These are phyloP conservation scores for Nineta flava DNA, from an alignment of 2,888 invertebrate genomes.

Conservation along the genomic window DNA sequence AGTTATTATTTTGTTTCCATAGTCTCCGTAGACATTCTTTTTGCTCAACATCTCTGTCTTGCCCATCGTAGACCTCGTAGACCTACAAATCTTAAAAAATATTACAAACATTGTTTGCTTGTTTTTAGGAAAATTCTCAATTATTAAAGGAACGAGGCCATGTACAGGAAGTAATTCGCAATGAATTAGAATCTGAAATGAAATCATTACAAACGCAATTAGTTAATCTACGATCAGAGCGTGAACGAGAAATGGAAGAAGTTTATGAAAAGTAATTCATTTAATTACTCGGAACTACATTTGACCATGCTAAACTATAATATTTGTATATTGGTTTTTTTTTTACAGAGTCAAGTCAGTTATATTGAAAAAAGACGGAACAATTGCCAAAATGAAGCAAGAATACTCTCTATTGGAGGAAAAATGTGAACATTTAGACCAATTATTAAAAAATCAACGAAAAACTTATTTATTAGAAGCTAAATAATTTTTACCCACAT, in stretches of 20 bases:
- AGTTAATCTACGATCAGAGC: constrained; percentile 36
- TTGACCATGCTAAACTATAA: neutral
- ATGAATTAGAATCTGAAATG: constrained; percentile 45
- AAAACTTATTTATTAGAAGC: constrained; percentile 42
- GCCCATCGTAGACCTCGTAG: too few relatives aligned
- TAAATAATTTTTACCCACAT: neutral
- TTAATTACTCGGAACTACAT: too few relatives aligned
- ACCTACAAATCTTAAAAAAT: too few relatives aligned
- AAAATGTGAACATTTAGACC: constrained; percentile 58
- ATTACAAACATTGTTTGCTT: constrained; percentile 1
- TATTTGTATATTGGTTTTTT: neutral
- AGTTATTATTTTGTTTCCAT: too few relatives aligned
- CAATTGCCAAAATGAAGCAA: constrained; percentile 51
- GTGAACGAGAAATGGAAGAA: constrained; percentile 62
- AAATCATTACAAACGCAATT: constrained; percentile 44
- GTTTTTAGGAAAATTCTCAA: constrained; percentile 1
- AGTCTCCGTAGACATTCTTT: too few relatives aligned
- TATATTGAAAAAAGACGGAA: constrained; percentile 62
- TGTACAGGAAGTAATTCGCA: constrained; percentile 39
- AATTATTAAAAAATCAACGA: constrained; percentile 58
- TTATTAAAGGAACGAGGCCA: constrained; percentile 32
- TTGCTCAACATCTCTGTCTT: too few relatives aligned
- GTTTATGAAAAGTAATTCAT: constrained; percentile 53
- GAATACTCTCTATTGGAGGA: constrained; percentile 54
- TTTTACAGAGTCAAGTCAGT: constrained; percentile 56